Evolutionary conservation across 2,797 vertebrate species (phyloP).

Genomic region (Danio albolineatus): DNA sequence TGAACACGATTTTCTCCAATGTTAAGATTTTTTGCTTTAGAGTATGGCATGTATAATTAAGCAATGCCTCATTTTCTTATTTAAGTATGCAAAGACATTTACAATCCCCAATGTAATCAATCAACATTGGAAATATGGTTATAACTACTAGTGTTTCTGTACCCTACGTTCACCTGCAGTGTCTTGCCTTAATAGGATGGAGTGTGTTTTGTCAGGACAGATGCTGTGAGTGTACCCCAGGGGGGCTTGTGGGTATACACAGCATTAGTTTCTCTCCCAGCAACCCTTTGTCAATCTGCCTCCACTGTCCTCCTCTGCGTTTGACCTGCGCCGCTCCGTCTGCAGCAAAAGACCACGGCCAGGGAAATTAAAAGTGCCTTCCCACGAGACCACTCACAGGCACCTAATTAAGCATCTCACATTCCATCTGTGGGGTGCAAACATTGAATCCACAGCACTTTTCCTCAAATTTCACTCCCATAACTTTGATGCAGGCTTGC

Average conservation of each 20-base stretch:
- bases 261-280: slow-evolving; percentile 75
- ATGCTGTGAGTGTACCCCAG: slow-evolving; percentile 65
- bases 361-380: slow-evolving; percentile 78
- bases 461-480: slow-evolving; percentile 75
- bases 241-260: slow-evolving; percentile 62
- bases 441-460: slow-evolving; percentile 36
- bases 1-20: no score
- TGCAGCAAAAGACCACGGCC: slow-evolving; percentile 53
- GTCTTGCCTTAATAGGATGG: background rate
- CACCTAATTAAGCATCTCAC: slow-evolving; percentile 85
- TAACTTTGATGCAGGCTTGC: slow-evolving; percentile 64
- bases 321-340: slow-evolving; percentile 76
- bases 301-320: slow-evolving; percentile 58
- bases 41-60: no score
- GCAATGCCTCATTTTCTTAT: no score
- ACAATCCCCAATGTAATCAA: no score
- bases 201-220: slow-evolving; percentile 18
- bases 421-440: slow-evolving; percentile 77
- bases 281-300: slow-evolving; percentile 74
- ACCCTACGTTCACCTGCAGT: no score
- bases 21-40: no score
- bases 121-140: no score
- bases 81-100: no score
- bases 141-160: no score
- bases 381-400: slow-evolving; percentile 69